Conservation (phyloP, 1,140 invertebrate genomes). For the Macrobrachium nipponense region DNA sequence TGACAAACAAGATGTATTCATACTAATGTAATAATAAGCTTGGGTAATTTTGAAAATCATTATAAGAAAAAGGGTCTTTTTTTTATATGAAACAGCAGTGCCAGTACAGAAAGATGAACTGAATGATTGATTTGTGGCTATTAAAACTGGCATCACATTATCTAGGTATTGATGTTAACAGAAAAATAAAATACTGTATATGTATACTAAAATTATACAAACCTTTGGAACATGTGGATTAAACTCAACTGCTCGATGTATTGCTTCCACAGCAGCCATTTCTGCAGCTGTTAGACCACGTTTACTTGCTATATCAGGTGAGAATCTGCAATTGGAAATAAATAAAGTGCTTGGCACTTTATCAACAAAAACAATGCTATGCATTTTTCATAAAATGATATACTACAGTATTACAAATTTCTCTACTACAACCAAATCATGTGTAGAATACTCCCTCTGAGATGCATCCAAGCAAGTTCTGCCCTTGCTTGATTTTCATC, state of each 20-base stretch:
- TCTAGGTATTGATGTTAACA: background rate
- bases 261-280: slow-evolving; percentile 95
- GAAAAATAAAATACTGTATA: slow-evolving; percentile 1
- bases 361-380: slow-evolving; percentile 48
- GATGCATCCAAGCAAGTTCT: no score
- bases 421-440: no score
- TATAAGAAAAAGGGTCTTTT: no score
- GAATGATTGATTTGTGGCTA: background rate
- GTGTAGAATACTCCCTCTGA: no score
- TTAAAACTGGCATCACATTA: background rate
- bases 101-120: background rate
- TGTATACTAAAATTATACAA: slow-evolving; percentile 16
- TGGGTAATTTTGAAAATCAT: no score
- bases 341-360: background rate
- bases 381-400: background rate
- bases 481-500: no score
- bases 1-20: background rate
- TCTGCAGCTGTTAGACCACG: slow-evolving; percentile 89
- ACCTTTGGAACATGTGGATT: slow-evolving; percentile 97
- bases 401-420: no score
- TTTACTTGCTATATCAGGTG: slow-evolving; percentile 88
- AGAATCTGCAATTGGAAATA: slow-evolving; percentile 71
- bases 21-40: background rate
- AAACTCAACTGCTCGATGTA: slow-evolving; percentile 97
- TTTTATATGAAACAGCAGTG: background rate